A percentile compares a stretch with the other conserved stretches of the same genome.
Evolutionary conservation across 2,113 vertebrate species (phyloP).

Genomic region (Holacanthus passer): DNA sequence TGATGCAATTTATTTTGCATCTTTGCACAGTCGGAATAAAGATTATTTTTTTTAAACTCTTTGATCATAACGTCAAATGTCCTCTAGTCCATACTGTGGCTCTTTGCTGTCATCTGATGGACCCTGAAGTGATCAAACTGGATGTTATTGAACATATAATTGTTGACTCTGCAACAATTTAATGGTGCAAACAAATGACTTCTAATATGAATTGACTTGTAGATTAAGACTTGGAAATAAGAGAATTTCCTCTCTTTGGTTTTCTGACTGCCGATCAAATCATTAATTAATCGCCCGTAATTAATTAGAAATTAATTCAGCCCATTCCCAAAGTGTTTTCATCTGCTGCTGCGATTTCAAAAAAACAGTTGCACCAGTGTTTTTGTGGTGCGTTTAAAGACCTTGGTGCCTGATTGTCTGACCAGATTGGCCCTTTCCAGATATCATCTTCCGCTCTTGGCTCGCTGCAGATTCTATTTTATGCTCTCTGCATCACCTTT

Average conservation of each 20-base stretch:
- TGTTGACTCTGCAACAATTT: background rate
- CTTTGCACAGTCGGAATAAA: too few relatives aligned
- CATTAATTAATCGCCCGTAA: background rate
- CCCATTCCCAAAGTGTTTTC: too few relatives aligned
- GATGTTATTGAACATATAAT: too few relatives aligned
- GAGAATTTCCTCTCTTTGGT: background rate
- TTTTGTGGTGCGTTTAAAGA: conserved; percentile 13
- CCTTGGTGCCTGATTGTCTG: background rate
- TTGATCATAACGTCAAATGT: background rate
- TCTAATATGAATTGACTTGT: background rate
- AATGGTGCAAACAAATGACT: background rate
- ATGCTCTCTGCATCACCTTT: background rate
- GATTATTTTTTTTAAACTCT: background rate
- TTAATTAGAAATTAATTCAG: background rate
- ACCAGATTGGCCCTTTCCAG: background rate
- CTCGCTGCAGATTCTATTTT: background rate
- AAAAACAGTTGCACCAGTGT: background rate
- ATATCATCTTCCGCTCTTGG: background rate
- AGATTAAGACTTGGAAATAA: background rate
- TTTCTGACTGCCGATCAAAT: background rate
- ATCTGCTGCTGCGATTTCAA: background rate
- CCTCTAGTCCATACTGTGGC: too few relatives aligned
- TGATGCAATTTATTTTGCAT: background rate
- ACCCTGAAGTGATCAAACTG: background rate
- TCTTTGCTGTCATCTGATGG: background rate